These are phyloP conservation scores for Phorcus lineatus DNA, from an alignment of 2,888 invertebrate genomes.

Conservation along the genomic window DNA sequence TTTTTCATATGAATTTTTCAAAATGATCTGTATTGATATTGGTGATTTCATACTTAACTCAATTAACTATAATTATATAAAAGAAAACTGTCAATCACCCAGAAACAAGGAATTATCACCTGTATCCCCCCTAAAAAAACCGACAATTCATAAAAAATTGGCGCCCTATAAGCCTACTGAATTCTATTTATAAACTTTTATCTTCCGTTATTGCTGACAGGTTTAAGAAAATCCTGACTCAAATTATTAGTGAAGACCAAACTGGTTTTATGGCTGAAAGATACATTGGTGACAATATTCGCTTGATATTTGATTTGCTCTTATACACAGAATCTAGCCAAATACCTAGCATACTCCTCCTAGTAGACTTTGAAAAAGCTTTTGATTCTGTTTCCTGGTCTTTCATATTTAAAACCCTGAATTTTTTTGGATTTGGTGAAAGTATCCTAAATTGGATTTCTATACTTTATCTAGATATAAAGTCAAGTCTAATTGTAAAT, in stretches of 20 bases:
- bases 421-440: slow-evolving; percentile 32
- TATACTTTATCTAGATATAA: slow-evolving; percentile 28
- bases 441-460: slow-evolving; percentile 26
- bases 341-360: slow-evolving; percentile 25
- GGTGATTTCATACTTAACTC: slow-evolving; percentile 20
- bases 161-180: slow-evolving; percentile 21
- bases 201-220: slow-evolving; percentile 31
- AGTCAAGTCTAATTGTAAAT: neutral
- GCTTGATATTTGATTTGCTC: slow-evolving; percentile 34
- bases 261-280: slow-evolving; percentile 15
- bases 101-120: slow-evolving; percentile 38
- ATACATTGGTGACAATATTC: slow-evolving; percentile 31
- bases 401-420: slow-evolving; percentile 28
- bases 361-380: slow-evolving; percentile 38
- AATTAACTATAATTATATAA: slow-evolving; percentile 20
- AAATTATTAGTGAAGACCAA: slow-evolving; percentile 28
- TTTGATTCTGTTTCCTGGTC: slow-evolving; percentile 32
- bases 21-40: slow-evolving; percentile 31
- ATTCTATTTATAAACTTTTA: slow-evolving; percentile 33
- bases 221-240: slow-evolving; percentile 21
- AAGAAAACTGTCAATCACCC: slow-evolving; percentile 27
- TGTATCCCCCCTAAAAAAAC: slow-evolving; percentile 36
- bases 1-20: slow-evolving; percentile 32
- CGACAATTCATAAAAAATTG: slow-evolving; percentile 31
- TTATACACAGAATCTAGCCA: slow-evolving; percentile 27